phyloP scores from a whole-genome alignment of 2,113 vertebrate species.

The Cinclus cinclus region DNA sequence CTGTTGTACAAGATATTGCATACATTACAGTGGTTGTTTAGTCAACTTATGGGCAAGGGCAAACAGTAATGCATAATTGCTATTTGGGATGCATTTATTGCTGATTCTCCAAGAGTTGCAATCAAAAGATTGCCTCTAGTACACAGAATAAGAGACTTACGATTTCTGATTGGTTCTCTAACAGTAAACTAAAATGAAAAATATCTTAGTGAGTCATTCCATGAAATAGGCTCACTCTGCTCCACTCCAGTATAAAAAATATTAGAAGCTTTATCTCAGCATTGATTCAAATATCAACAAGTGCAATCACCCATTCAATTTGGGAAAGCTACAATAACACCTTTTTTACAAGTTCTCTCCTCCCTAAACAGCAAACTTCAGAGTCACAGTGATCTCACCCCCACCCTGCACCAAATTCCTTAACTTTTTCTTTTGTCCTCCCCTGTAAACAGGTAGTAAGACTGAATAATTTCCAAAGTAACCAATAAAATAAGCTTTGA shows the following conservation, averaged over 20 bases:
- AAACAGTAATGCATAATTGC: background rate
- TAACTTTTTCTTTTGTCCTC: background rate
- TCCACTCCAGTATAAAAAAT: background rate
- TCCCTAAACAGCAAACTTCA: background rate
- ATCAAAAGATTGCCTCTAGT: background rate
- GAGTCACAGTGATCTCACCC: background rate
- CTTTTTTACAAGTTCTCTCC: background rate
- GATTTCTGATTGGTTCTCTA: background rate
- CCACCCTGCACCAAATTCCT: background rate
- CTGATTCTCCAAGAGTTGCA: background rate
- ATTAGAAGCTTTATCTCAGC: background rate
- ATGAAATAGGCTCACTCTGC: background rate
- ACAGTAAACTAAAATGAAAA: background rate
- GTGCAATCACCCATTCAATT: rapidly evolving
- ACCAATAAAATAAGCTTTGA: background rate
- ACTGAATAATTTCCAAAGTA: background rate
- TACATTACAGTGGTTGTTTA: background rate
- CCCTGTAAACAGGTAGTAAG: background rate
- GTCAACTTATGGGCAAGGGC: background rate
- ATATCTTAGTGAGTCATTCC: background rate
- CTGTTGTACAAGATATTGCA: background rate
- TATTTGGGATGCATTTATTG: background rate
- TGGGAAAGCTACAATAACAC: background rate
- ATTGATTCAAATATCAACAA: background rate
- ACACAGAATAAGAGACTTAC: background rate